A percentile compares a stretch with the other conserved stretches of the same genome.
These are phyloP conservation scores for Cherax destructor DNA, from an alignment of 1,140 invertebrate species.

Conservation along the genomic window DNA sequence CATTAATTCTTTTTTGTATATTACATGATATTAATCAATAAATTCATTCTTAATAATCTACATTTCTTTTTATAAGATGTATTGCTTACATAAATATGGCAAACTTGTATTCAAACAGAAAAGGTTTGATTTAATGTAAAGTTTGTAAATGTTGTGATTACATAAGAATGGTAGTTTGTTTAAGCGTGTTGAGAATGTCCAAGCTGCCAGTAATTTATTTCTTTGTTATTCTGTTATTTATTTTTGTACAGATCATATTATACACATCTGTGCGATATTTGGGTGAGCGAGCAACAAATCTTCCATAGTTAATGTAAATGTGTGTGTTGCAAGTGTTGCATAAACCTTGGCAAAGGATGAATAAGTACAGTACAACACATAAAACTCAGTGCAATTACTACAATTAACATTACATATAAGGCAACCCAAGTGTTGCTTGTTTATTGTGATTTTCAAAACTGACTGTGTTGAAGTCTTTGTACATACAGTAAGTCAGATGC, in stretches of 20 bases:
- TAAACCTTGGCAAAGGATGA: constrained; percentile 41
- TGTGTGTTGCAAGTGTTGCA: not conserved
- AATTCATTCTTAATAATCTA: not conserved
- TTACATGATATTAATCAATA: not conserved
- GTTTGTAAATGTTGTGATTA: not conserved
- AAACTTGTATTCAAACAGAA: not conserved
- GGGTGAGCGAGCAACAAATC: constrained; percentile 24
- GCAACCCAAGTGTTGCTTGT: constrained; percentile 39
- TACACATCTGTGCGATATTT: constrained; percentile 4
- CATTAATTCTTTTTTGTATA: not conserved
- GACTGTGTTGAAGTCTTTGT: constrained; percentile 28
- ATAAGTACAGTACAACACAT: constrained; percentile 50
- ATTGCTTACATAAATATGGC: not conserved
- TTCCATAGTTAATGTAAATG: constrained; percentile 9
- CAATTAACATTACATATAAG: constrained; percentile 57
- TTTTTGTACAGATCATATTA: constrained; percentile 1
- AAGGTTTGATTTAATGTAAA: not conserved
- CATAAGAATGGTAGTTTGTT: not conserved
- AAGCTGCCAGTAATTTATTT: constrained; percentile 26
- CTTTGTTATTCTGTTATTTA: constrained; percentile 32
- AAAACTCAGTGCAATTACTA: constrained; percentile 59
- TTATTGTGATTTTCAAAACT: constrained; percentile 61
- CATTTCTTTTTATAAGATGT: not conserved
- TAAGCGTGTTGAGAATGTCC: not conserved
- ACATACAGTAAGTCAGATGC: not conserved